phyloP scores from a whole-genome alignment of 2,888 invertebrate genomes.

The Hedychridium roseum region DNA sequence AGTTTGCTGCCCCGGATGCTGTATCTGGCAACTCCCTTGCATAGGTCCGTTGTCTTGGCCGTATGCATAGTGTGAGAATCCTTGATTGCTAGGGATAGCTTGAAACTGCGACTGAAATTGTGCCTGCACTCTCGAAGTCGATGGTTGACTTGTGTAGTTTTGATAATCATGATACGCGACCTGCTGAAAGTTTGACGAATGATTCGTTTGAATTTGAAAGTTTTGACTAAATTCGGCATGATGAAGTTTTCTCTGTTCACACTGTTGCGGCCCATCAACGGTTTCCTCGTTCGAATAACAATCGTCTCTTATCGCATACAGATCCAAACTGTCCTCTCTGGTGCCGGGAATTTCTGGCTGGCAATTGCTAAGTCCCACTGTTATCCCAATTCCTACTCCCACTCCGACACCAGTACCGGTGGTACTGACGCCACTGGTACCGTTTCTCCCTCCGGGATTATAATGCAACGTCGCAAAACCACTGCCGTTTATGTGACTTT shows the following conservation, averaged over 20 bases:
- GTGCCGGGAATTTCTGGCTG: constrained; percentile 52
- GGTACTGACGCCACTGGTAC: constrained; percentile 55
- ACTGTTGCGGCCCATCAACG: constrained; percentile 57
- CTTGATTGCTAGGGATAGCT: constrained; percentile 32
- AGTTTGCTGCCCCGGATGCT: constrained; percentile 32
- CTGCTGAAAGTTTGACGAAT: constrained; percentile 37
- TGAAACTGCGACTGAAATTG: constrained; percentile 48
- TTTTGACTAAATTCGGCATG: constrained; percentile 56
- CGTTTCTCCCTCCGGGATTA: no score
- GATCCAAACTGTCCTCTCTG: constrained; percentile 69
- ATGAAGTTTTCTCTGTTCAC: constrained; percentile 64
- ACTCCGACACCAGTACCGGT: no score
- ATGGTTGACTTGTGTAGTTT: constrained; percentile 46
- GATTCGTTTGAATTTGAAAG: constrained; percentile 48
- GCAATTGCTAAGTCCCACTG: no score
- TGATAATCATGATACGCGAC: constrained; percentile 47
- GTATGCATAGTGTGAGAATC: constrained; percentile 49
- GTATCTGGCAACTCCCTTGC: constrained; percentile 29
- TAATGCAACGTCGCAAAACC: constrained; percentile 77
- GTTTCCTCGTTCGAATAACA: constrained; percentile 68
- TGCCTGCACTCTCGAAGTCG: constrained; percentile 53
- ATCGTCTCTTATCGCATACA: constrained; percentile 71
- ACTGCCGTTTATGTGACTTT: constrained; percentile 72
- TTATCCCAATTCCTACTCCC: no score
- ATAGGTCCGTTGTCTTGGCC: constrained; percentile 35